Conservation (phyloP, 1,140 invertebrate species). For the Drosophila leontia region DNA sequence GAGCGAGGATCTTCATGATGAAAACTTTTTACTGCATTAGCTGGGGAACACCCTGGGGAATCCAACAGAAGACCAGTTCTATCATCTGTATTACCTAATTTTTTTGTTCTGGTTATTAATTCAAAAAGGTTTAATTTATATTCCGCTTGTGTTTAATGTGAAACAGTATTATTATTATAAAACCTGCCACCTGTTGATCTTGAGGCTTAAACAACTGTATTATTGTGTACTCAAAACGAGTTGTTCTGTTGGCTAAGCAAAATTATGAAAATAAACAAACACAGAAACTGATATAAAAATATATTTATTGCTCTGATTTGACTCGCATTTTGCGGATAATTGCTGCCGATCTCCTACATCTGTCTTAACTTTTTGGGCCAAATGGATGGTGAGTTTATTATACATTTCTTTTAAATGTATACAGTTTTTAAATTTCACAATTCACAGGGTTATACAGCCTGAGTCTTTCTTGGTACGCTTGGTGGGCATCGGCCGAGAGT, state of each 20-base stretch:
- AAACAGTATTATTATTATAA: neutral
- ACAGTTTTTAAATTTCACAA: neutral
- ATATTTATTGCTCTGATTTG: neutral
- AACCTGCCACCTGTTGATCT: neutral
- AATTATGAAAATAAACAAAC: neutral
- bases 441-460: neutral
- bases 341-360: too few species aligned
- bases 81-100: neutral
- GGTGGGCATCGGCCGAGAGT: neutral
- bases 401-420: neutral
- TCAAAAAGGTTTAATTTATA: neutral
- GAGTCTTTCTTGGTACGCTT: neutral
- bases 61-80: neutral
- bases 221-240: neutral
- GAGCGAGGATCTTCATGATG: constrained; percentile 8
- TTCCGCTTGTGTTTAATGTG: neutral
- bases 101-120: too few species aligned
- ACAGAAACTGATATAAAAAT: neutral
- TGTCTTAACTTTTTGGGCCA: too few species aligned
- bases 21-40: neutral
- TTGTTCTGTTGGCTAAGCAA: neutral
- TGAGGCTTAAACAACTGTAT: neutral
- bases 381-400: neutral
- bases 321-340: neutral
- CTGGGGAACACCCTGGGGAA: neutral